Base-by-base conservation (phyloP, 1,140 invertebrate species). In the Aphis craccivora region DNA sequence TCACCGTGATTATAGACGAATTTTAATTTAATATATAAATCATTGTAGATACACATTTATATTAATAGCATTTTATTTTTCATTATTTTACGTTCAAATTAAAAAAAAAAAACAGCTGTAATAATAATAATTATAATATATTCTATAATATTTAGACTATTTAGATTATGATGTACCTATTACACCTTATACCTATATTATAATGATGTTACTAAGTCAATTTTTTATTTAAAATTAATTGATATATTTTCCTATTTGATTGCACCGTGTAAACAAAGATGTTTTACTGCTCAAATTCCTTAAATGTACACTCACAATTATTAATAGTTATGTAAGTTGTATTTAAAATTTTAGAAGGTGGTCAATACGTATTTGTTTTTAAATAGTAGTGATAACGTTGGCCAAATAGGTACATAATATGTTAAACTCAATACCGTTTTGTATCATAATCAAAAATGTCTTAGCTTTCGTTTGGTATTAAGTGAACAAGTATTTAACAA, bases 1-100 rank as follows among this genome's bases (percentile, higher is more conserved):
- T 86, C 84, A 86, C 30, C 25, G 14, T 53, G n/a, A 37, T 89
- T 89, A 89, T 22, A 37, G 35, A 53, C 48, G 20, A 37, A 25
- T 89, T 76, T 53, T 89, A 89, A 89, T 89, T 89, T 89, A 45
- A n/a, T 48, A 87, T 8, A 48, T 87, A 35, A n/a, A 25, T 48
- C 37, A 20, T 48, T 8, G 20, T 30, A 37, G 4, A 11, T 1
- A 18, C 0, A 43, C 37, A 40, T 9, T 9, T 87, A n/a, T n/a
- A 48, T 87, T 43, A 84, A 22, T 83, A 22, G 35, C 18, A 14
- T 23, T 84, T 43, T 25, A 43, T 84, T 84, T 25, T 84, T 86
- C 23, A 86, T 86, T 14, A 4, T 9, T 3, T 86, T 86, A 43
- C 8, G 81, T 25, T 9, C 3, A 25, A 40, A 25, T 30, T 8